Evolutionary conservation across 2,888 invertebrate genomes (phyloP).

Genomic region (Melolontha melolontha): DNA sequence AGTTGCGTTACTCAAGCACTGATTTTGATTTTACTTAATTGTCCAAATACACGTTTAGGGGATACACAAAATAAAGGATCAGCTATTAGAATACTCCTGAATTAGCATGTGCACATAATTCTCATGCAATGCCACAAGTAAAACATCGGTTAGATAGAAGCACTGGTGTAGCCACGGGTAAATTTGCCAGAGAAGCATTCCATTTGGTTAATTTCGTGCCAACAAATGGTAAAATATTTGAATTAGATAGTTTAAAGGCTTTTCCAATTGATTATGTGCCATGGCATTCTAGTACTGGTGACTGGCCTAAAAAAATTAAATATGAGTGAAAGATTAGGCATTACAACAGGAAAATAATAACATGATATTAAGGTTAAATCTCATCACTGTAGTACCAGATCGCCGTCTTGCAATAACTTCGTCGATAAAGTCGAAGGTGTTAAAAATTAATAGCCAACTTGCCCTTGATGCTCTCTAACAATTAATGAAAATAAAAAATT

Average conservation of each 20-base stretch:
- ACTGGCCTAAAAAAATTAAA: slow-evolving; percentile 97
- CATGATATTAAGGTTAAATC: slow-evolving; percentile 95
- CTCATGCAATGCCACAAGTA: slow-evolving; percentile 94
- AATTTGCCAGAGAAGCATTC: slow-evolving; percentile 85
- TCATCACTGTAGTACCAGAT: slow-evolving; percentile 98
- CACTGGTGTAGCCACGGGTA: slow-evolving; percentile 57
- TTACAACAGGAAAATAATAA: slow-evolving; percentile 90
- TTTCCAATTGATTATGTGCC: slow-evolving; percentile 97
- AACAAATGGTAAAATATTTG: slow-evolving; percentile 92
- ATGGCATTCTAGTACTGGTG: slow-evolving; percentile 83
- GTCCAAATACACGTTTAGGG: slow-evolving; percentile 91
- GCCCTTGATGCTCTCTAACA: slow-evolving; percentile 83
- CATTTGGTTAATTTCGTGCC: slow-evolving; percentile 99
- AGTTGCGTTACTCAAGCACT: slow-evolving; percentile 98
- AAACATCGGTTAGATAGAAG: slow-evolving; percentile 85
- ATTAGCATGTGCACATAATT: slow-evolving; percentile 95
- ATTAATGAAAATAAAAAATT: slow-evolving; percentile 69
- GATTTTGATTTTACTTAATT: slow-evolving; percentile 93
- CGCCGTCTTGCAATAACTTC: slow-evolving; percentile 86
- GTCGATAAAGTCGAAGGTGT: slow-evolving; percentile 88
- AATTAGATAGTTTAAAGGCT: slow-evolving; percentile 95
- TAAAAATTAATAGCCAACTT: slow-evolving; percentile 87
- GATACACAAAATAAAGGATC: slow-evolving; percentile 94
- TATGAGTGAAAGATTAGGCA: slow-evolving; percentile 89
- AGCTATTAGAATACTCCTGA: slow-evolving; percentile 97